phyloP scores from a whole-genome alignment of 2,888 invertebrate genomes.

The Pollenia amentaria region DNA sequence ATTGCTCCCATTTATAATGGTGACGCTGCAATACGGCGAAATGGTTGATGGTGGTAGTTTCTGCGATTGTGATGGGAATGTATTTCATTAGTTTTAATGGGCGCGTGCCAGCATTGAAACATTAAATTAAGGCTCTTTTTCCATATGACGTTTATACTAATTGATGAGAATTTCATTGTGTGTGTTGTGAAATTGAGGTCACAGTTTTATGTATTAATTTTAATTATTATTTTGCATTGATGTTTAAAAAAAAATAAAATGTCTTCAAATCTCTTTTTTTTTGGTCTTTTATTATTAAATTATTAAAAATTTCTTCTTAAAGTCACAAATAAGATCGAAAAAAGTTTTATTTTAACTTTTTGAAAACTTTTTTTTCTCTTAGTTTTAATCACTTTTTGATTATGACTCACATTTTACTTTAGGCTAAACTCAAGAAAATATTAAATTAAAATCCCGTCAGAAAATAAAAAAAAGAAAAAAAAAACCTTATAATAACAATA shows the following conservation, averaged over 20 bases:
- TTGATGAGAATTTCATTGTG: slow-evolving; percentile 50
- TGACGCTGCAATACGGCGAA: slow-evolving; percentile 12
- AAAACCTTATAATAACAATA: slow-evolving; percentile 25
- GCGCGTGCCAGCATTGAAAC: slow-evolving; percentile 55
- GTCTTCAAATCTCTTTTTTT: no score
- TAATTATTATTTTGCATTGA: not conserved
- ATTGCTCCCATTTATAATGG: slow-evolving; percentile 49
- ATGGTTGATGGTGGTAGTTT: slow-evolving; percentile 5
- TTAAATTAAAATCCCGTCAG: slow-evolving; percentile 42
- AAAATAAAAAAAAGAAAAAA: slow-evolving; percentile 18
- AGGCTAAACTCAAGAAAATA: slow-evolving; percentile 48
- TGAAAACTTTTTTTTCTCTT: no score
- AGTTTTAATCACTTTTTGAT: not conserved
- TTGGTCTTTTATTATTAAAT: not conserved
- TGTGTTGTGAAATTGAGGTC: slow-evolving; percentile 42
- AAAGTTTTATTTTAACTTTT: no score
- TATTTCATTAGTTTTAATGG: slow-evolving; percentile 68
- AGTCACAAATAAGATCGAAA: no score
- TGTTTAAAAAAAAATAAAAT: not conserved
- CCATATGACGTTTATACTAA: slow-evolving; percentile 49
- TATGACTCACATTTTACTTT: slow-evolving; percentile 51
- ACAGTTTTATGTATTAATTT: slow-evolving; percentile 44
- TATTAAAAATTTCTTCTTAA: not conserved
- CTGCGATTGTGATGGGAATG: slow-evolving; percentile 27
- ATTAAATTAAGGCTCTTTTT: slow-evolving; percentile 61